Conservation (phyloP, 2,888 invertebrate species). For the Drosophila atripex region DNA sequence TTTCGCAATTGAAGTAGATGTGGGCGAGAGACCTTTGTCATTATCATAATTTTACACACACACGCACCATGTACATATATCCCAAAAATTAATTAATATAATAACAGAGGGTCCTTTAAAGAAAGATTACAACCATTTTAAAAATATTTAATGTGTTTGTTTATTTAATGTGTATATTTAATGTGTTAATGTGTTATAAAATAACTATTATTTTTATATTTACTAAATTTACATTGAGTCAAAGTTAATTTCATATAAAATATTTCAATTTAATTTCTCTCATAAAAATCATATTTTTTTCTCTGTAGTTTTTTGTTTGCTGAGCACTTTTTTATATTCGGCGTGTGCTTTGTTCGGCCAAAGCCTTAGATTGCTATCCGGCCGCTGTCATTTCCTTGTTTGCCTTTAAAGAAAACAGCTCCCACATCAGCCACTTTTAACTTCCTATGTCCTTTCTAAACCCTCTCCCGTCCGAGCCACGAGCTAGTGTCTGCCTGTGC, state of each 20-base stretch:
- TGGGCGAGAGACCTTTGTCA: slow-evolving; percentile 31
- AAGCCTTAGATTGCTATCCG: slow-evolving; percentile 44
- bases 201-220: background rate
- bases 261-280: background rate
- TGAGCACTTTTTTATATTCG: slow-evolving; percentile 34
- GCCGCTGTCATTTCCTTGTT: slow-evolving; percentile 54
- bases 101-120: background rate
- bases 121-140: too few species aligned
- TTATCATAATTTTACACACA: slow-evolving; percentile 14
- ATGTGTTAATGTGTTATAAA: too few species aligned
- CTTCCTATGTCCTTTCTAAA: slow-evolving; percentile 6
- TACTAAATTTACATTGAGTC: background rate
- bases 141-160: background rate
- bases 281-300: background rate
- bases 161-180: background rate
- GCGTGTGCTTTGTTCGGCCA: slow-evolving; percentile 32
- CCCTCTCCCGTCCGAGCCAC: slow-evolving; percentile 1
- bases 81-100: background rate
- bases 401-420: slow-evolving; percentile 32
- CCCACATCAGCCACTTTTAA: slow-evolving; percentile 22
- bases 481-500: slow-evolving; percentile 42
- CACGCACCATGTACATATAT: background rate
- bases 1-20: slow-evolving; percentile 45
- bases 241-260: background rate
- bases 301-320: slow-evolving; percentile 13